These are phyloP conservation scores for Xestia sexstrigata DNA, from an alignment of 2,888 invertebrate species.

Conservation along the genomic window DNA sequence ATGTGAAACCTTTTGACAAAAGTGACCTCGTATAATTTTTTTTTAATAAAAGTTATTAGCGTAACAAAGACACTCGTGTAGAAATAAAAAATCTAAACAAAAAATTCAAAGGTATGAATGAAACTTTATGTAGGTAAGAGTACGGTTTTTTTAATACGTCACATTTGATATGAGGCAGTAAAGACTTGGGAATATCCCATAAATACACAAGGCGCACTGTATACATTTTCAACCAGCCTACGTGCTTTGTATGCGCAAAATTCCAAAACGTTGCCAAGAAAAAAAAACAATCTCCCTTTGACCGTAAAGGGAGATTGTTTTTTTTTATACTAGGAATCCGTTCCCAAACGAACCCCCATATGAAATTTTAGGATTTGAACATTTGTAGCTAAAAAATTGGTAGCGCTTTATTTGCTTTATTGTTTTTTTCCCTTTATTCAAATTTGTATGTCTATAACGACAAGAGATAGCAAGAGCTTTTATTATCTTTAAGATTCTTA, in stretches of 20 bases:
- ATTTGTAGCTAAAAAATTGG: neutral
- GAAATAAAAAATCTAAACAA: neutral
- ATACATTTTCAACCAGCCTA: slow-evolving; percentile 14
- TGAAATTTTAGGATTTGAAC: neutral
- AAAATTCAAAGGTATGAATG: neutral
- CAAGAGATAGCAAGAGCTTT: too few relatives aligned
- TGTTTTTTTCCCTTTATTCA: too few relatives aligned
- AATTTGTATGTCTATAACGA: too few relatives aligned
- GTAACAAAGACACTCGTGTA: neutral
- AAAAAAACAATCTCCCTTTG: too few relatives aligned
- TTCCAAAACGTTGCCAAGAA: neutral
- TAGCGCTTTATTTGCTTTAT: neutral
- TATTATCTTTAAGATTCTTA: too few relatives aligned
- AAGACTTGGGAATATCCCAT: neutral
- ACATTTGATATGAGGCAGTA: neutral
- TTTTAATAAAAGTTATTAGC: neutral
- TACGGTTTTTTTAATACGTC: slow-evolving; percentile 2
- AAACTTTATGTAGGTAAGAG: neutral
- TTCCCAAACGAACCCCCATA: neutral
- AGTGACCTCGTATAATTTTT: neutral
- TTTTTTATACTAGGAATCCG: neutral
- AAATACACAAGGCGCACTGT: neutral
- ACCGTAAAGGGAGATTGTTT: neutral
- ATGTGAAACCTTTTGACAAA: neutral
- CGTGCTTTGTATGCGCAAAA: slow-evolving; percentile 20